Evolutionary conservation across 2,113 vertebrate genomes (phyloP), one percentile per base, ranked within the genome.

Genomic region (Agelaius phoeniceus): DNA sequence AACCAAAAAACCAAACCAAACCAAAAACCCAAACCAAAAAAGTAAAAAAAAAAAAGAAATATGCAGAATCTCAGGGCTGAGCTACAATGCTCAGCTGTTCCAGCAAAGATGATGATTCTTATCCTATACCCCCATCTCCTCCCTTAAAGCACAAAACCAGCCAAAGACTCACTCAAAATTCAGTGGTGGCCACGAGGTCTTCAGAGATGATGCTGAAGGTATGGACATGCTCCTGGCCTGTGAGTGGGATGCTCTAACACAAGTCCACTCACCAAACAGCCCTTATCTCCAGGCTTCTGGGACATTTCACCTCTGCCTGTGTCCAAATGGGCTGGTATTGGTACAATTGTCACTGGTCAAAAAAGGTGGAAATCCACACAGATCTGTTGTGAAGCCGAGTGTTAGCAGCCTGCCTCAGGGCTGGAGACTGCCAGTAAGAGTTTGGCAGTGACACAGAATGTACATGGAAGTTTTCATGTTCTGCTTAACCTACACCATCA

Each of bases 151-250:
- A 71, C 11, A 82, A 76, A 87, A 51, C 3, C 43, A 86, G 15
- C 9, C 33, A 55, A 82, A 73, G 41, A 7, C 4, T 43, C 2
- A 26, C 16, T 69, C 2, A 3, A 48, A n/a, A 66, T 54, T 59
- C 63, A 57, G 7, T 30, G 20, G n/a, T 61, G 39, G 13, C 18
- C 31, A 55, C 0, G 0, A 51, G 24, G 15, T 37, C 31, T 52
- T 75, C 58, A 49, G 46, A 71, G 55, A 23, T 33, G 27, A 27
- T 7, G 24, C 12, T 46, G 67, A 77, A 84, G 10, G 13, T 19
- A 24, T 15, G 63, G 28, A 23, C 7, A 19, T 13, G 16, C 14
- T 11, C 22, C 23, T 57, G 46, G 55, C 24, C 19, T 24, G 37
- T 0, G 1, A 39, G 30, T 14, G 30, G 16, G 28, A 19, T 78